Evolutionary conservation across 2,888 invertebrate species (phyloP), one percentile per base, ranked within the genome.

Genomic region (Euphydryas editha): DNA sequence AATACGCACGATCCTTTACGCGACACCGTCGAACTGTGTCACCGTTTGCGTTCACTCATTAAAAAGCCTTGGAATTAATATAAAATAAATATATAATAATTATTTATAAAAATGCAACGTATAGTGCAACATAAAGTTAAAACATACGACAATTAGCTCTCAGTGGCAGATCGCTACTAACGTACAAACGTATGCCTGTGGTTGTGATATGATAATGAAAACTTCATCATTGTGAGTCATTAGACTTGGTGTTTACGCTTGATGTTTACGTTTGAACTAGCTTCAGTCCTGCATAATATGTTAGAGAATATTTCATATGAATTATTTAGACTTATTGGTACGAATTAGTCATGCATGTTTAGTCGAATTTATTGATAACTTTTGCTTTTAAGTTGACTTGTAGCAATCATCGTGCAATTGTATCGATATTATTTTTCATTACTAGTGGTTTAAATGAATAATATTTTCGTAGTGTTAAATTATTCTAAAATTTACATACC

Each of bases 221-320:
- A 82, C 85, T 82, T 84, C 88, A 87, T 90, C 90, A 90, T 90
- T 82, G 92, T 92, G 92, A 92, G 91, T 92, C 92, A 92, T 82
- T 83, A 78, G 84, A 78, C 82, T 83, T 84, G 79, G 78, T 90
- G 90, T 90, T 88, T 89, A 88, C 84, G 85, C 87, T 90, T 89
- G 81, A 85, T 91, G 89, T 91, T 91, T 90, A 90, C 87, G 78
- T 84, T 85, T 75, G 72, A 79, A 74, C 75, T 78, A 80, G 77
- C 80, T 79, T 81, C 74, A 77, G 75, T 74, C 72, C 76, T 74
- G 80, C 77, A 75, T 76, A n/a, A n/a, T n/a, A 76, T 75, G 77
- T 72, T 75, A 72, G 69, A 76, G 71, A 75, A 73, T 78, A 73
- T 73, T 86, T 82, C 81, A 75, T 84, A 83, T 85, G 84, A 83